These are phyloP conservation scores for Heliconius erato DNA, from an alignment of 2,888 invertebrate genomes.

Conservation along the genomic window DNA sequence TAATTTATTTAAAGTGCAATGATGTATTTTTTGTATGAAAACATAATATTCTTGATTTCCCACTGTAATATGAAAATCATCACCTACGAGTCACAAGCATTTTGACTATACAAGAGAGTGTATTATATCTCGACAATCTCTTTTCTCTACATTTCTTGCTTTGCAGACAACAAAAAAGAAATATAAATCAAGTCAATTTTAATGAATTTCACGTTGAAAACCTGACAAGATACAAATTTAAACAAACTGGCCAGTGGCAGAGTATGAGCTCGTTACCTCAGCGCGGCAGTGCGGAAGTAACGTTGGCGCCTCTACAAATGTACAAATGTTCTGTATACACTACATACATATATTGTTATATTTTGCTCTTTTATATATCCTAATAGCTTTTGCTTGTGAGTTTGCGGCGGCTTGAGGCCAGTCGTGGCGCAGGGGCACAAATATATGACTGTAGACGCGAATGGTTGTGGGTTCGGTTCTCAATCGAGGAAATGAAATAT, in stretches of 20 bases:
- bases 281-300: slow-evolving; percentile 15
- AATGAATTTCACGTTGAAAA: background rate
- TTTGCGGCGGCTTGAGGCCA: too few relatives aligned
- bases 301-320: slow-evolving; percentile 4
- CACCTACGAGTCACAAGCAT: background rate
- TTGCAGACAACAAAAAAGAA: too few relatives aligned
- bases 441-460: background rate
- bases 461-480: background rate
- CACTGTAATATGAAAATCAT: background rate
- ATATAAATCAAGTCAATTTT: background rate
- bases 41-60: too few relatives aligned
- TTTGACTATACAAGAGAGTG: background rate
- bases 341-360: background rate
- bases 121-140: too few relatives aligned
- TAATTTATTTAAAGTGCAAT: too few relatives aligned
- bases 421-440: too few relatives aligned
- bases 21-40: too few relatives aligned
- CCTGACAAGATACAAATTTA: slow-evolving; percentile 14
- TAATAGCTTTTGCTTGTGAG: background rate
- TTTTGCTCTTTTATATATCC: background rate
- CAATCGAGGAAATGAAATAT: background rate
- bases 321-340: background rate
- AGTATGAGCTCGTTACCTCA: slow-evolving; percentile 14
- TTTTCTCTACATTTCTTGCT: too few relatives aligned
- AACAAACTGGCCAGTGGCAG: background rate